A percentile compares a stretch with the other conserved stretches of the same genome.
These are phyloP conservation scores for Acrossocheilus fasciatus DNA, from an alignment of 2,797 vertebrate genomes.

Conservation along the genomic window DNA sequence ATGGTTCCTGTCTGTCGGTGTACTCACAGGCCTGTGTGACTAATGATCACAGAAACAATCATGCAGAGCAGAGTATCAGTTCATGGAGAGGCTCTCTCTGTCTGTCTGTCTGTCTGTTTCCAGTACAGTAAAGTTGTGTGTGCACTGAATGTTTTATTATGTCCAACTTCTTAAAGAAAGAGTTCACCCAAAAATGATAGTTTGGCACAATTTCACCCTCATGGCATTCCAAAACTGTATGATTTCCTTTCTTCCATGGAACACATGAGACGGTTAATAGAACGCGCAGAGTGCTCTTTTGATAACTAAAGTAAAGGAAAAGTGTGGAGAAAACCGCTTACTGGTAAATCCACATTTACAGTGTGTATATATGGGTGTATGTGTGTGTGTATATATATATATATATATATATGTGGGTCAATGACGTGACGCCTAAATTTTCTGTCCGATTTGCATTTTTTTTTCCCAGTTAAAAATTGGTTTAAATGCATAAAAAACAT, in stretches of 20 bases:
- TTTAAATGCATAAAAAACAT: no score
- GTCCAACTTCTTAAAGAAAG: neutral
- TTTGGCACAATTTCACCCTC: neutral
- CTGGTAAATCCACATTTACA: neutral
- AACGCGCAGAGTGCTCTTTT: neutral
- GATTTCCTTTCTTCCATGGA: neutral
- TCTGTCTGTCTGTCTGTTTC: neutral
- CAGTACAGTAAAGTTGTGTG: neutral
- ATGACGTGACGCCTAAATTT: no score
- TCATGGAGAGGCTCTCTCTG: conserved; percentile 14
- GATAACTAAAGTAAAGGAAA: neutral
- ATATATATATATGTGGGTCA: no score
- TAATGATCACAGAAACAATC: conserved; percentile 33
- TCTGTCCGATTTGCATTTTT: no score
- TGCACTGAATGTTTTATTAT: neutral
- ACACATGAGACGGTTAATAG: neutral
- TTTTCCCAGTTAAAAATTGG: no score
- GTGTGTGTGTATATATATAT: no score
- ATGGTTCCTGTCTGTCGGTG: conserved; percentile 52
- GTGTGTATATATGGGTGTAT: no score
- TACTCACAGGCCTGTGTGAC: conserved; percentile 34
- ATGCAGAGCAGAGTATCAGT: neutral
- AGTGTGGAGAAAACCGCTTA: neutral
- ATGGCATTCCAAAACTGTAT: neutral
- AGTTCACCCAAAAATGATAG: neutral